Base-by-base conservation (phyloP, 2,113 vertebrate species). In the Xiphorhynchus elegans region DNA sequence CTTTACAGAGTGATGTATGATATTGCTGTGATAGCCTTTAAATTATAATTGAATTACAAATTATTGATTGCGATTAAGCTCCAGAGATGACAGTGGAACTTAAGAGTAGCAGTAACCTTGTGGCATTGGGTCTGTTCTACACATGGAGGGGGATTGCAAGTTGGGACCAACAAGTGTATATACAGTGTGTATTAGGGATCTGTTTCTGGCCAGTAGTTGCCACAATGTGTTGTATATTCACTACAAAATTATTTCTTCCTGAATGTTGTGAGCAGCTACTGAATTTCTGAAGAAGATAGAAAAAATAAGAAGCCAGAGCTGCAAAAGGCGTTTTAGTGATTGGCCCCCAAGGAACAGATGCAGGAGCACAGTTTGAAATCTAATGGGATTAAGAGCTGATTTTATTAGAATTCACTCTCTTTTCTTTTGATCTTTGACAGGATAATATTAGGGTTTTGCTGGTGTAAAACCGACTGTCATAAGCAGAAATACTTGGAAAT, bases 321-420 rank as follows among this genome's bases (percentile, higher is more conserved):
- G 44, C 53, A 84, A 75, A 42, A 76, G 46, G 2, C 58, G 25
- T 91, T 70, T 73, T 62, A 76, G 67, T 83, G 66, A 60, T 60
- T 79, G 74, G 16, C 14, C 56, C 29, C 39, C 62, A 76, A 49
- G 58, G 80, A 92, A 29, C 47, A 87, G 39, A 85, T 85, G 93
- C 58, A 29, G 84, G 76, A 87, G 25, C 80, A 82, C 31, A 58
- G 58, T 66, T 89, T 87, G 87, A 96, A 89, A 89, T 93, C 52
- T 79, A 69, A 82, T 84, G 69, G 77, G 85, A 87, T 69, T 94
- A 84, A 63, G 67, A 79, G 62, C 29, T 91, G 47, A 66, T 87
- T 80, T 92, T 69, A 46, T 79, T 84, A 87, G 53, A 79, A 87
- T 79, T 84, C 75, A 47, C 20, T 55, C 35, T 90, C 29, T 55